Evolutionary conservation across 2,113 vertebrate genomes (phyloP).

Genomic region (Origma solitaria): DNA sequence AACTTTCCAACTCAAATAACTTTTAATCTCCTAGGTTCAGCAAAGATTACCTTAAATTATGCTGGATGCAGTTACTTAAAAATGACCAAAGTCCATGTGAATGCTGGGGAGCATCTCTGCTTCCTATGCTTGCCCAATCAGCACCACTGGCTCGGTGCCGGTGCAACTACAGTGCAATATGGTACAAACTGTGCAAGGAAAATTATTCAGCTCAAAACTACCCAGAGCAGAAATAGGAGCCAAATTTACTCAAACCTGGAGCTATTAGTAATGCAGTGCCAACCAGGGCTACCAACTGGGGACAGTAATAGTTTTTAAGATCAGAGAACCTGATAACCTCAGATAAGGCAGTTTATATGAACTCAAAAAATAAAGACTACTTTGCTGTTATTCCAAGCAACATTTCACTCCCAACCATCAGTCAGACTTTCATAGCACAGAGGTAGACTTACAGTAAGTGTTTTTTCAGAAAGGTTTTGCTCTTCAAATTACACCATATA

Average conservation of each 20-base stretch:
- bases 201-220: not conserved
- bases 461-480: not conserved
- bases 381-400: not conserved
- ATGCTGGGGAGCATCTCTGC: not conserved
- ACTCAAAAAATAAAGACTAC: not conserved
- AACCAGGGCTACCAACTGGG: not conserved
- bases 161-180: rapidly evolving
- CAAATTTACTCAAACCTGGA: not conserved
- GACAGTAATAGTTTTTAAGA: not conserved
- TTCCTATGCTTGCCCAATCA: not conserved
- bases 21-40: not conserved
- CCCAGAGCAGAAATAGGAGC: not conserved
- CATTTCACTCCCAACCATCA: not conserved
- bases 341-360: not conserved
- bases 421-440: not conserved
- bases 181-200: not conserved
- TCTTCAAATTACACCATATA: not conserved
- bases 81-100: not conserved
- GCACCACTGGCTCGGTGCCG: rapidly evolving
- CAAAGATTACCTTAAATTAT: not conserved
- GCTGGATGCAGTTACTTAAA: not conserved
- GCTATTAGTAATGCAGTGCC: not conserved
- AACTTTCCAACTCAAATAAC: not conserved
- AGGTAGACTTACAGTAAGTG: not conserved
- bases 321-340: rapidly evolving